Percentiles rank a stretch among this genome's conserved stretches.
phyloP scores from a whole-genome alignment of 2,113 vertebrate species.

The Tiliqua scincoides region DNA sequence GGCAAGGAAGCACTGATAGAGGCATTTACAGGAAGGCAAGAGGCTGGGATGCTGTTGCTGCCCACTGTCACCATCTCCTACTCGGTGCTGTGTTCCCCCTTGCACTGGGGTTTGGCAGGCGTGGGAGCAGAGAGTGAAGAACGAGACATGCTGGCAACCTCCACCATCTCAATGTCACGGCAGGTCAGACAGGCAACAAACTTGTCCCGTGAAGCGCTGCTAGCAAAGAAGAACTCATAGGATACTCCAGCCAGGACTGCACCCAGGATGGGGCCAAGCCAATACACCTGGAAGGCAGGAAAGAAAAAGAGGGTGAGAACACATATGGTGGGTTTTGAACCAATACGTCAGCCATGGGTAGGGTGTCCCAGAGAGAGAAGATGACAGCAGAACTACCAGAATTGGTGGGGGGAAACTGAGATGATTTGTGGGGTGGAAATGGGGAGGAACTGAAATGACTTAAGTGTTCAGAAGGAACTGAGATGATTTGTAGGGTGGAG shows the following conservation, averaged over 20 bases:
- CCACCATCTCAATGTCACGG: constrained; percentile 81
- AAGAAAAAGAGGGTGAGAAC: neutral
- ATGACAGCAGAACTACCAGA: rapidly evolving
- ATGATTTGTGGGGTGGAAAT: neutral
- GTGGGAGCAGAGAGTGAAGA: constrained; percentile 80
- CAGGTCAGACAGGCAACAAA: constrained; percentile 82
- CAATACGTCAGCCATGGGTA: neutral
- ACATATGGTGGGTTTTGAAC: neutral
- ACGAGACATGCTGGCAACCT: constrained; percentile 78
- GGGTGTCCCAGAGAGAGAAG: too few relatives aligned
- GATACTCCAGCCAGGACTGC: constrained; percentile 78
- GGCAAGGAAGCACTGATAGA: neutral
- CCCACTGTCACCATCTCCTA: neutral
- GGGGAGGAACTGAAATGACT: too few relatives aligned
- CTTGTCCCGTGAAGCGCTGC: constrained; percentile 80
- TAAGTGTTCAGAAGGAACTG: neutral
- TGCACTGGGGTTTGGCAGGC: constrained; percentile 74
- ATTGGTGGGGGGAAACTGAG: neutral
- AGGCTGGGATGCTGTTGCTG: neutral
- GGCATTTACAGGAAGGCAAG: neutral
- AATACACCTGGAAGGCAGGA: constrained; percentile 75
- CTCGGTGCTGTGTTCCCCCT: constrained; percentile 69
- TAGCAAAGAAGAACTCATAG: constrained; percentile 82
- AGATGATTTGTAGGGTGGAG: neutral
- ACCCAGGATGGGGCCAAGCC: constrained; percentile 80